phyloP scores from a whole-genome alignment of 2,113 vertebrate species.

The Pangasianodon hypophthalmus region DNA sequence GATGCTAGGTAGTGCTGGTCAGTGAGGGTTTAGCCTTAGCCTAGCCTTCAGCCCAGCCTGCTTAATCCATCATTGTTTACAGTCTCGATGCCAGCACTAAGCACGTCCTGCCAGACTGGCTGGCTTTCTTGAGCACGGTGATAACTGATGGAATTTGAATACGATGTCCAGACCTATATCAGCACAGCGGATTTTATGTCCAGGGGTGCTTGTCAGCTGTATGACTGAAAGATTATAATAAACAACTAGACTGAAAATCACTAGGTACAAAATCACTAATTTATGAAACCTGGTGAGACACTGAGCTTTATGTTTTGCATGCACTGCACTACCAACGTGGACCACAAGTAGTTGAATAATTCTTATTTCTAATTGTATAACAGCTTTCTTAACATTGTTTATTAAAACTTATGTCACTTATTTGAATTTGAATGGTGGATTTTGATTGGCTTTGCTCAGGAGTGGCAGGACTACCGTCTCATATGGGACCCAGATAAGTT shows the following conservation, averaged over 20 bases:
- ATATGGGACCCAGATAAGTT: constrained; percentile 94
- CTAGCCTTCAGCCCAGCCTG: too few species aligned
- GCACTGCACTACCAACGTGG: background rate
- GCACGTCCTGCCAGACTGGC: too few species aligned
- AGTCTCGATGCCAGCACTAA: too few species aligned
- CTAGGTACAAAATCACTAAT: background rate
- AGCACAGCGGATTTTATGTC: too few species aligned
- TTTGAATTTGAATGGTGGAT: constrained; percentile 31
- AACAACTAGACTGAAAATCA: background rate
- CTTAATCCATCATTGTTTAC: too few species aligned
- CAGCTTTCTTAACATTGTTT: background rate
- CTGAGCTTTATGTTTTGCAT: background rate
- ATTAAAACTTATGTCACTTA: background rate
- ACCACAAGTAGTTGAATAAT: background rate
- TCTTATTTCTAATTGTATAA: background rate
- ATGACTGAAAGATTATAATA: background rate
- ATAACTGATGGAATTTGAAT: too few species aligned
- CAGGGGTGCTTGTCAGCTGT: background rate
- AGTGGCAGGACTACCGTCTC: constrained; percentile 97
- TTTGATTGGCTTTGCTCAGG: constrained; percentile 71
- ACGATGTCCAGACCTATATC: too few species aligned
- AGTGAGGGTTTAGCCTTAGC: too few species aligned
- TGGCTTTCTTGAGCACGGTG: too few species aligned
- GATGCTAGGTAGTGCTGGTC: background rate
- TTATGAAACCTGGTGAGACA: background rate